Evolutionary conservation across 1,140 invertebrate genomes (phyloP), one percentile per base, ranked within the genome.

Genomic region (Battus philenor): DNA sequence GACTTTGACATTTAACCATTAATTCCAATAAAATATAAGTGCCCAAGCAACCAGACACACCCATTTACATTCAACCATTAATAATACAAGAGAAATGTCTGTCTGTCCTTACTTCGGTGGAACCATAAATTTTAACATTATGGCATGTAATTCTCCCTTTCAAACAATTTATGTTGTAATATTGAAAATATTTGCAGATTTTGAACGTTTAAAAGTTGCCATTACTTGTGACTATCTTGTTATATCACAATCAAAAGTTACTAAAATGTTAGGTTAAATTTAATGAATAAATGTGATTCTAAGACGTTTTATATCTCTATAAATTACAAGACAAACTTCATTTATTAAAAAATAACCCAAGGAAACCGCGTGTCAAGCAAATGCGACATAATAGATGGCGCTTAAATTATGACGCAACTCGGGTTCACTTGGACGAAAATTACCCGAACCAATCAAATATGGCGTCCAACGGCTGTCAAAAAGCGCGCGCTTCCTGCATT

Each of bases 401-500:
- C 24, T 15, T 10, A 41, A 41, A 41, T 41, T 17, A 47, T 38
- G 54, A 50, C 54, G 50, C 46, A 41, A 41, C 36, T 15, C 15
- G 0, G 10, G 17, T 22, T 36, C 17, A 36, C 9, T 41, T n/a
- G 13, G 24, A 29, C 47, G 18, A 59, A 59, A 54, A 41, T 36
- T 41, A 59, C 31, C 36, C n/a, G 15, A 43, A 17, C 16, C 27
- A 52, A 34, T 50, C 44, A 44, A 62, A 62, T 30, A 54, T 57
- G 66, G 61, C 60, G 59, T 11, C 53, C 34, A 54, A 47, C 56
- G 44, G 34, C 26, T 64, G 57, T 64, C 65, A 70, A 74, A 73
- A 70, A 59, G 54, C 53, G 58, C 59, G 57, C 64, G 66, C 68
- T 83, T 83, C 79, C 72, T 80, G 63, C 68, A 77, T 78, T 65